Base-by-base conservation (phyloP, 2,797 vertebrate genomes). In the Epinephelus awoara region DNA sequence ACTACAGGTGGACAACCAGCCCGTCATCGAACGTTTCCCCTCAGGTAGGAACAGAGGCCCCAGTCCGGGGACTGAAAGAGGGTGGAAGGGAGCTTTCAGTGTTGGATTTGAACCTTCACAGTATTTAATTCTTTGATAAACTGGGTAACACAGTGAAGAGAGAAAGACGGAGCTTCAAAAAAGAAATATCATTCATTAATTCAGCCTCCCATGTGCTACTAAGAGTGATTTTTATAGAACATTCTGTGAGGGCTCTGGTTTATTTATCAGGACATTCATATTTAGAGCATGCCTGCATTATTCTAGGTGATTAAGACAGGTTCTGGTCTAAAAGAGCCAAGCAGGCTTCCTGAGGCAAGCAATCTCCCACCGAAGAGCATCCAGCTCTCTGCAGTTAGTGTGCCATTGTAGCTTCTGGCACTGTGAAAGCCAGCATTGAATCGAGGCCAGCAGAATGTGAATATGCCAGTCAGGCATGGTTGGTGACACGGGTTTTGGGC, bases 1-100 rank as follows among this genome's bases (percentile, higher is more conserved):
- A 10, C 94, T 98, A 67, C 97, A 98, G 96, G 96, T 98, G 96
- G 97, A 98, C 96, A 97, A 96, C 94, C 97, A 97, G 96, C 97
- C 97, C 0, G 94, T 98, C 91, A 97, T 98, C 15, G 97, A 98
- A 87, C 96, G 97, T 58, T 98, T 97, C 92, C 97, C 97, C 3
- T 96, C 97, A 97, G 97, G 97, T 98, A 96, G 89, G 93, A 85
- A 17, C 64, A 79, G 21, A 61, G 46, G 17, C 40, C 34, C 2
- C n/a, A 9, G 11, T 68, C 46, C 19, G 29, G 62, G 55, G 47
- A 58, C 18, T 7, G n/a, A 34, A 34, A 34, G 34, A 12, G 21
- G 18, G 44, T 13, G 49, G 57, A 25, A 19, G 18, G 27, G 12
- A 3, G 46, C 9, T 27, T 12, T 63, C 10, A 40, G 0, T 63